phyloP scores from a whole-genome alignment of 1,140 invertebrate genomes.

The Lasioglossum albipes region DNA sequence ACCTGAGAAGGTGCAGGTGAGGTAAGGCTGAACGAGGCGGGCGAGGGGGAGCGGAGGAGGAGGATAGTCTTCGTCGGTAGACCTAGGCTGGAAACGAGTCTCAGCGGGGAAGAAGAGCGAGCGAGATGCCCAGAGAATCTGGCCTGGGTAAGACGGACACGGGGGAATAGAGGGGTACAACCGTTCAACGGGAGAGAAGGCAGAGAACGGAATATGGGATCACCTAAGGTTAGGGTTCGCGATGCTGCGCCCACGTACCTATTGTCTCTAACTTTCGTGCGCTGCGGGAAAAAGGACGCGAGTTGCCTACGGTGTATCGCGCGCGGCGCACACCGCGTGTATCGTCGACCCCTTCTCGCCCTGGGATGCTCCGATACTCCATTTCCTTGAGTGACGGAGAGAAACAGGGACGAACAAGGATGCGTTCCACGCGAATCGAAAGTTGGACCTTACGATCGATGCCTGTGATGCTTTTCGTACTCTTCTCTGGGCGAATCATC shows the following conservation, averaged over 20 bases:
- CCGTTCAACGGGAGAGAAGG: slow-evolving; percentile 53
- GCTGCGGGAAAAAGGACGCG: slow-evolving; percentile 66
- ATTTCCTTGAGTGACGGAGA: slow-evolving; percentile 58
- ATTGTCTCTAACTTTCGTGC: slow-evolving; percentile 71
- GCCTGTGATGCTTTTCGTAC: background rate
- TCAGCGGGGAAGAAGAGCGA: slow-evolving; percentile 20
- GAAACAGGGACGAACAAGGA: slow-evolving; percentile 41
- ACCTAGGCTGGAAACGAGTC: slow-evolving; percentile 28
- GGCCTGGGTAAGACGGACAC: slow-evolving; percentile 27
- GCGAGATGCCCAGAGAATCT: slow-evolving; percentile 38
- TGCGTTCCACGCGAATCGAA: slow-evolving; percentile 13
- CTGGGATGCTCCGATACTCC: slow-evolving; percentile 58
- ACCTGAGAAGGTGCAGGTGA: slow-evolving; percentile 61
- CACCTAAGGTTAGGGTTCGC: slow-evolving; percentile 72
- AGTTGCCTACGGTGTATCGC: slow-evolving; percentile 59
- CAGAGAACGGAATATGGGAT: slow-evolving; percentile 72
- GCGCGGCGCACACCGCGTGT: slow-evolving; percentile 31
- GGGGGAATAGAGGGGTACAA: slow-evolving; percentile 35
- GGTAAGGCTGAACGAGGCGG: slow-evolving; percentile 39
- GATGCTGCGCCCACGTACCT: slow-evolving; percentile 73
- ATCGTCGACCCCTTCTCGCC: slow-evolving; percentile 48
- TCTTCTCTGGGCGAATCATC: background rate
- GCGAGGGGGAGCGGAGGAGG: slow-evolving; percentile 40
- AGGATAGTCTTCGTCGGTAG: slow-evolving; percentile 34
- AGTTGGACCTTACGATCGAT: background rate